These are phyloP conservation scores for Epinephelus fuscoguttatus DNA, from an alignment of 2,113 vertebrate species.

Conservation along the genomic window DNA sequence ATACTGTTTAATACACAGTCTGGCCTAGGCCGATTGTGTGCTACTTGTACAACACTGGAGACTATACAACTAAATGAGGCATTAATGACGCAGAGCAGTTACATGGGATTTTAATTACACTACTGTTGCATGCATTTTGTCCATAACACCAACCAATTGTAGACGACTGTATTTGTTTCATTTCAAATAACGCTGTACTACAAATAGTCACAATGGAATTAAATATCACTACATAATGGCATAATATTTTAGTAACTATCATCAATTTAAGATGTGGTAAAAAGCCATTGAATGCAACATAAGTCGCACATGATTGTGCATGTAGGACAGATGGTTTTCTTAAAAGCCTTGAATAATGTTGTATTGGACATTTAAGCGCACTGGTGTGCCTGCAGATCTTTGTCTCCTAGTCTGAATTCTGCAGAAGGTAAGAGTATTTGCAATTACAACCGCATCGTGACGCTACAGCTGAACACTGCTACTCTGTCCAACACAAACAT, in stretches of 20 bases:
- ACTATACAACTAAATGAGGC: background rate
- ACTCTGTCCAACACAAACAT: conserved; percentile 64
- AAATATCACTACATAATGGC: background rate
- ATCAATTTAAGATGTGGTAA: background rate
- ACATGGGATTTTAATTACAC: background rate
- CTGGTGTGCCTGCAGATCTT: background rate
- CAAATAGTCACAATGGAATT: background rate
- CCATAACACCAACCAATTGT: background rate
- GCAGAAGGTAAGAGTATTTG: conserved; percentile 14
- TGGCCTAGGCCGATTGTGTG: background rate
- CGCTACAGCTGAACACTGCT: conserved; percentile 55
- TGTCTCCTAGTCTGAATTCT: background rate
- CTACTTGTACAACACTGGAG: background rate
- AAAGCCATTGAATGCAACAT: background rate
- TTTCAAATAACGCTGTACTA: background rate
- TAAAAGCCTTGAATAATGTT: background rate
- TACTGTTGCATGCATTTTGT: background rate
- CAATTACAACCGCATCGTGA: conserved; percentile 55
- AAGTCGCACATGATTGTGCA: background rate
- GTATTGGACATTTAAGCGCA: background rate
- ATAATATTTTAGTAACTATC: background rate
- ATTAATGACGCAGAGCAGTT: background rate
- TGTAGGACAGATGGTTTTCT: background rate
- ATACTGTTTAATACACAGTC: background rate
- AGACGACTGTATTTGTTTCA: background rate